These are phyloP conservation scores for Pasiphila rectangulata DNA, from an alignment of 2,888 invertebrate species.

Conservation along the genomic window DNA sequence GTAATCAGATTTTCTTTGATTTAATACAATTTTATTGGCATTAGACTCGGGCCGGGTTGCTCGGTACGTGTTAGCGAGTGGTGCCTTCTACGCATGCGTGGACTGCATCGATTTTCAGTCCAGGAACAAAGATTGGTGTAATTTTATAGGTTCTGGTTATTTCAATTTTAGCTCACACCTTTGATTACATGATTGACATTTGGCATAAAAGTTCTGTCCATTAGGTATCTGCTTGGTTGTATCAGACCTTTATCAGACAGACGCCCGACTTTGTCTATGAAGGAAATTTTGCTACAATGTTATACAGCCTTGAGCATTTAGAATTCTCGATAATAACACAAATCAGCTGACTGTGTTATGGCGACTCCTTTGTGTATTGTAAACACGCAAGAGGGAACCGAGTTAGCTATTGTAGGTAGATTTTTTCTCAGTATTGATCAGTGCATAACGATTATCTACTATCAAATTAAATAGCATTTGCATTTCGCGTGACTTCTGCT, in stretches of 20 bases:
- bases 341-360: slow-evolving; percentile 10
- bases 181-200: slow-evolving; percentile 1
- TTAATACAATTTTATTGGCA: too few relatives aligned
- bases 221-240: neutral
- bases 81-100: slow-evolving; percentile 59
- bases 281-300: neutral
- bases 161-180: slow-evolving; percentile 19
- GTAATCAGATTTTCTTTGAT: slow-evolving; percentile 5
- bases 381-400: slow-evolving; percentile 4
- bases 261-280: too few relatives aligned
- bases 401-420: too few relatives aligned
- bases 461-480: neutral
- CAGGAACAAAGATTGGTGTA: slow-evolving; percentile 33
- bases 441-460: neutral
- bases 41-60: slow-evolving; percentile 9
- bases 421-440: too few relatives aligned
- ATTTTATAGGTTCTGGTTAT: slow-evolving; percentile 7
- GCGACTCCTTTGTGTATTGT: neutral
- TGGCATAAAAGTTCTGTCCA: neutral
- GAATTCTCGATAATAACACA: neutral
- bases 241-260: too few relatives aligned
- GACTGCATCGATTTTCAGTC: slow-evolving; percentile 67
- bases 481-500: neutral
- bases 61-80: slow-evolving; percentile 29
- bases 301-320: neutral